Evolutionary conservation across 2,797 vertebrate species (phyloP).

Genomic region (Limnodromus scolopaceus): DNA sequence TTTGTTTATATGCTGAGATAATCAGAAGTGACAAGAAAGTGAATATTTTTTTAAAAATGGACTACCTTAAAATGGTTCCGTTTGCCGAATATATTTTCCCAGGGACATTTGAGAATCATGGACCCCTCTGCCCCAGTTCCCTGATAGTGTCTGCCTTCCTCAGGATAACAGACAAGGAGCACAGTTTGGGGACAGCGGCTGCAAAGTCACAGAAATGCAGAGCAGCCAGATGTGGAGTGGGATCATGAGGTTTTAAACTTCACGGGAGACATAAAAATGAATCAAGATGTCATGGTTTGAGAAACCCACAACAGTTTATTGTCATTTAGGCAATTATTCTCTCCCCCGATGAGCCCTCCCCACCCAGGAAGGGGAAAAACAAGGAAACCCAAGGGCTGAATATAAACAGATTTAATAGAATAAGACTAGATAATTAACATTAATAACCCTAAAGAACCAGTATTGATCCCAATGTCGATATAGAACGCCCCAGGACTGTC

Average conservation of each 20-base stretch:
- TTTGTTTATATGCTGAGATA: neutral
- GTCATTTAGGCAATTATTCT: neutral
- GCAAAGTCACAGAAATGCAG: fast-evolving
- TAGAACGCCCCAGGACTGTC: neutral
- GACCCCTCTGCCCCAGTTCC: neutral
- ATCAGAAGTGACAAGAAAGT: neutral
- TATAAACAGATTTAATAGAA: neutral
- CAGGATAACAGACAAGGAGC: neutral
- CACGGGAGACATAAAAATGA: neutral
- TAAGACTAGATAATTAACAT: neutral
- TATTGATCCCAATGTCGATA: neutral
- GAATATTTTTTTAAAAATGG: neutral
- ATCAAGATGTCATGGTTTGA: neutral
- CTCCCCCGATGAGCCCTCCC: neutral
- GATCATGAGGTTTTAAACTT: neutral
- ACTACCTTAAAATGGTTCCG: neutral
- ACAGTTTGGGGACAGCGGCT: fast-evolving
- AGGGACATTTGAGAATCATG: fast-evolving
- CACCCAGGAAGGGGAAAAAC: neutral
- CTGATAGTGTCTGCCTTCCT: neutral
- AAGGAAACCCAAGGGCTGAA: neutral
- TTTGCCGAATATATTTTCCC: neutral
- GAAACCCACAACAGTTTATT: neutral
- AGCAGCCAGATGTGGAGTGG: neutral
- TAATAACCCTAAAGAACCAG: neutral